Evolutionary conservation across 2,113 vertebrate genomes (phyloP).

Genomic region (Colius striatus): DNA sequence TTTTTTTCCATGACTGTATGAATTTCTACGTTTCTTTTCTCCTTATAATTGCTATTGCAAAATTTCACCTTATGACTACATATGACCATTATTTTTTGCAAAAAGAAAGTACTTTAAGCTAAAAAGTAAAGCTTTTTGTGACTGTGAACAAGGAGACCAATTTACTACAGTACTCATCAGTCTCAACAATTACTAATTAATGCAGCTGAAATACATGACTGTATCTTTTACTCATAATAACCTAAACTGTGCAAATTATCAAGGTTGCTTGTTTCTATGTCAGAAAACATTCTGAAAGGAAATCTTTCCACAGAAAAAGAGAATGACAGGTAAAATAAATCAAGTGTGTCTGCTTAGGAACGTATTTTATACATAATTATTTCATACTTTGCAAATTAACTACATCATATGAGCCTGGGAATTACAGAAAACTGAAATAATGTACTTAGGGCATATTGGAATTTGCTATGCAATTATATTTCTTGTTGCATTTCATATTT

Average conservation of each 20-base stretch:
- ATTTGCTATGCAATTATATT: background rate
- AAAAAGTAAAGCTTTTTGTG: background rate
- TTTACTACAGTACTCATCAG: background rate
- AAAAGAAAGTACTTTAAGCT: background rate
- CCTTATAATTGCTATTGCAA: background rate
- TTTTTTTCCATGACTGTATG: background rate
- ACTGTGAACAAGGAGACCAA: background rate
- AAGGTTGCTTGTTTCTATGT: background rate
- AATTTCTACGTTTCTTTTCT: background rate
- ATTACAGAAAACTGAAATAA: constrained; percentile 14
- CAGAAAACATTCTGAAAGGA: constrained; percentile 14
- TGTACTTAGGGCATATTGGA: background rate
- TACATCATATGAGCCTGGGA: constrained; percentile 5
- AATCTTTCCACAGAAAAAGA: background rate
- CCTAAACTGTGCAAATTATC: background rate
- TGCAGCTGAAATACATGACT: background rate
- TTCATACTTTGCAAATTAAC: constrained; percentile 44
- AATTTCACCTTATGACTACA: background rate
- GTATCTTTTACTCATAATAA: constrained; percentile 1
- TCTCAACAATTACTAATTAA: constrained; percentile 37
- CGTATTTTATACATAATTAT: constrained; percentile 47
- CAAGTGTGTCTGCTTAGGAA: constrained; percentile 29
- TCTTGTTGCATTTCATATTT: background rate
- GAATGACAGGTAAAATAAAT: constrained; percentile 42
- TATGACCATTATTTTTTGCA: background rate